These are phyloP conservation scores for Apteryx mantelli DNA, from an alignment of 2,113 vertebrate species.

Conservation along the genomic window DNA sequence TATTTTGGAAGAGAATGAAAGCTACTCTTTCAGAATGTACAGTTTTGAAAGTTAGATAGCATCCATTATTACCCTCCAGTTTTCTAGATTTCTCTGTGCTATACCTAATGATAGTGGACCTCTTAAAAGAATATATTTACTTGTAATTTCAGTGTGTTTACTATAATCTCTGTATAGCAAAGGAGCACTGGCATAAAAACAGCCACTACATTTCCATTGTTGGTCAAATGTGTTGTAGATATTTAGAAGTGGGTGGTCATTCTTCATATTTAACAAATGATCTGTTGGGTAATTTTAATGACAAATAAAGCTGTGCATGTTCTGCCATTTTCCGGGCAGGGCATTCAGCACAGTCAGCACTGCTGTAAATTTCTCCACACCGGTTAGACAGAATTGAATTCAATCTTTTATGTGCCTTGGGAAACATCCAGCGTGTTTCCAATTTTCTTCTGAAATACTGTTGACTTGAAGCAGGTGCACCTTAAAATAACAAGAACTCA, in stretches of 20 bases:
- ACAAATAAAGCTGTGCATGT: slow-evolving; percentile 39
- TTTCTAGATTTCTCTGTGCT: not conserved
- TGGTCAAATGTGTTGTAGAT: not conserved
- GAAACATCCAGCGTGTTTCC: slow-evolving; percentile 66
- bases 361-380: slow-evolving; percentile 75
- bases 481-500: slow-evolving; percentile 73
- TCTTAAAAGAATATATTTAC: not conserved
- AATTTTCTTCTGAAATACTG: slow-evolving; percentile 71
- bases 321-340: slow-evolving; percentile 65
- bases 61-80: not conserved
- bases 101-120: not conserved
- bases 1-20: slow-evolving; percentile 9
- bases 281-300: slow-evolving; percentile 56
- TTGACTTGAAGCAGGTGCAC: slow-evolving; percentile 71
- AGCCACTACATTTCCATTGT: not conserved
- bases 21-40: not conserved
- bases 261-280: slow-evolving; percentile 44
- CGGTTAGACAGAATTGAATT: slow-evolving; percentile 68
- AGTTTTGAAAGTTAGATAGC: not conserved
- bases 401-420: slow-evolving; percentile 73
- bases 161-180: not conserved
- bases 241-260: not conserved
- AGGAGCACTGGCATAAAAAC: not conserved
- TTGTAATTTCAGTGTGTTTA: not conserved
- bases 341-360: slow-evolving; percentile 72